Evolutionary conservation across 2,888 invertebrate genomes (phyloP), one percentile per base, ranked within the genome.

Genomic region (Ochropleura leucogaster): DNA sequence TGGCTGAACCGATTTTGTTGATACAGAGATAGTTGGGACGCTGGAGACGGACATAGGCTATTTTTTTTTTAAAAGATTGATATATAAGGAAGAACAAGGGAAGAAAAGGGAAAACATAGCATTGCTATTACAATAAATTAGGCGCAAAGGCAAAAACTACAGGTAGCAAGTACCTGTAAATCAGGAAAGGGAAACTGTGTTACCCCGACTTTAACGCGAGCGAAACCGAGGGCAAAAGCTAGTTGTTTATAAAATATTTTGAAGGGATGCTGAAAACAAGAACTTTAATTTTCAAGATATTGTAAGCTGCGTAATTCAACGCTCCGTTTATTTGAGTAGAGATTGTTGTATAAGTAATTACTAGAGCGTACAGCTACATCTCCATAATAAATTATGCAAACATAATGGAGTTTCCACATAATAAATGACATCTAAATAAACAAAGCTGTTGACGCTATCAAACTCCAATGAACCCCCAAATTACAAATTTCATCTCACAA

Each of bases 401-500:
- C 30, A 47, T 46, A 75, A 80, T 68, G 65, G 47, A 55, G 77
- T 60, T 40, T 63, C 20, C 9, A 30, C 46, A 47, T 57, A 59
- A 67, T 40, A 42, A 53, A 12, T 53, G 8, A 44, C 44, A 64
- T 40, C 44, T 49, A 44, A 65, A 60, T n/a, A 65, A 14, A 68
- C 55, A 55, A 69, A 68, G 49, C 63, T 62, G 55, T 72, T 68
- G 72, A 51, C 79, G 53, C 55, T 46, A 66, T 55, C 30, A 68
- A 73, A 59, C 4, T 57, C 10, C 42, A 20, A 59, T 57, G 18
- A 66, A 47, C 68, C 63, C 60, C 47, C 6, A 83, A 78, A 72
- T 72, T 20, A 72, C 64, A 63, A 63, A 73, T 72, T 75, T 70
- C 73, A 59, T 77, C 71, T 51, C 74, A 76, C 59, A 66, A 77